Base-by-base conservation (phyloP, 2,113 vertebrate species). In the Scartelaos histophorus region DNA sequence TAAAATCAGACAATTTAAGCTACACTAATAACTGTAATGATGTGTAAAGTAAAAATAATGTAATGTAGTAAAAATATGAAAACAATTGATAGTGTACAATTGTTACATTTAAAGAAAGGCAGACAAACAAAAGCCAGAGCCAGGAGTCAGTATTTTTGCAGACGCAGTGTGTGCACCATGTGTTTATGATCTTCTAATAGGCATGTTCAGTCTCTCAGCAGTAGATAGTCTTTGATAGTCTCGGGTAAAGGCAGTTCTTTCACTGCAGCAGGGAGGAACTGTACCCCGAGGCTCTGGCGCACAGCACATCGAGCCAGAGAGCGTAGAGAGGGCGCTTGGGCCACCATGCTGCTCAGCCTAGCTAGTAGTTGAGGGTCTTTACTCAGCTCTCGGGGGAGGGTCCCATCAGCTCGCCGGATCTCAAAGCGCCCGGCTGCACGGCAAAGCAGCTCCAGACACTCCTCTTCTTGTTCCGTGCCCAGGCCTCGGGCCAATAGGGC, bases 241-340 rank as follows among this genome's bases (percentile, higher is more conserved):
- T 95, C 93, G 2, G 97, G 97, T 87, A 98, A 79, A 0, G 96
- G 97, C 53, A 98, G 96, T 76, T 94, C 93, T 87, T 96, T 94
- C 72, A 98, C 97, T 0, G 96, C 97, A 11, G 93, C 90, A 0
- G 96, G 96, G 17, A 99, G 92, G 82, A 95, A 97, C 72, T 93
- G 94, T 24, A 94, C 92, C 0, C 97, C 97, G 0, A 99, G 93
- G 85, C 96, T 95, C 56, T 86, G 91, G 22, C 97, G 95, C 7
- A 98, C 93, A 0, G 94, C 94, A 0, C 93, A 96, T 5, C 97
- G 96, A 0, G 96, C 91, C 34, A 98, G 92, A 0, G 93, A 92
- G 81, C 96, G 95, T 15, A 99, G 91, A 0, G 93, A 92, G 2
- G 95, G 94, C 0, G 96, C 96, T 0, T 92, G 93, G 0, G 95